phyloP scores from a whole-genome alignment of 1,140 invertebrate species.

The Formica selysi region DNA sequence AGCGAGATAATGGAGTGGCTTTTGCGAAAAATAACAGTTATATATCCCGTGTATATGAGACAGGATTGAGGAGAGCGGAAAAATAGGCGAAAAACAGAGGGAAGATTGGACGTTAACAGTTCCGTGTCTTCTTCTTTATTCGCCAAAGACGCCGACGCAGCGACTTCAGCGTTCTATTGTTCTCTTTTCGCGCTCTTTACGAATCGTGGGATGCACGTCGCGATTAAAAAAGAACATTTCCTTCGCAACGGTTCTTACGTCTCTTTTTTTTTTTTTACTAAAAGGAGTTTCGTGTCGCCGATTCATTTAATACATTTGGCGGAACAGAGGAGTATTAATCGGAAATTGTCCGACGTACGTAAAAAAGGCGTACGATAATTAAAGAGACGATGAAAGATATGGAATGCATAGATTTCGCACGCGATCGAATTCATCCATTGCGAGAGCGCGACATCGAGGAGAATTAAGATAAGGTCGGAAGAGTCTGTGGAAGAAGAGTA shows the following conservation, averaged over 20 bases:
- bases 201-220: slow-evolving; percentile 32
- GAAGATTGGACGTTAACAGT: slow-evolving; percentile 82
- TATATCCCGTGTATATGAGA: slow-evolving; percentile 75
- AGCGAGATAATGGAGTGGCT: slow-evolving; percentile 81
- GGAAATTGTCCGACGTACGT: background rate
- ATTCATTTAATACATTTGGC: slow-evolving; percentile 32
- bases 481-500: slow-evolving; percentile 57
- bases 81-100: slow-evolving; percentile 75
- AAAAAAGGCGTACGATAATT: background rate
- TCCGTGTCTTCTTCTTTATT: slow-evolving; percentile 73
- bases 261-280: background rate
- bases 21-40: slow-evolving; percentile 83
- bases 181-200: slow-evolving; percentile 39
- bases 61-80: slow-evolving; percentile 76
- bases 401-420: background rate
- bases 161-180: slow-evolving; percentile 31
- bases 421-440: background rate
- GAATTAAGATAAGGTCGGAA: slow-evolving; percentile 8
- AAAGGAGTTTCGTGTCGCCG: slow-evolving; percentile 44
- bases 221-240: slow-evolving; percentile 54
- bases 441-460: background rate
- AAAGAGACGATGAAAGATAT: background rate
- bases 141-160: slow-evolving; percentile 58
- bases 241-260: slow-evolving; percentile 23
- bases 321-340: background rate